Percentiles rank a stretch among this genome's conserved stretches.
Conservation (phyloP, 1,140 invertebrate species). For the Nilaparvata lugens region DNA sequence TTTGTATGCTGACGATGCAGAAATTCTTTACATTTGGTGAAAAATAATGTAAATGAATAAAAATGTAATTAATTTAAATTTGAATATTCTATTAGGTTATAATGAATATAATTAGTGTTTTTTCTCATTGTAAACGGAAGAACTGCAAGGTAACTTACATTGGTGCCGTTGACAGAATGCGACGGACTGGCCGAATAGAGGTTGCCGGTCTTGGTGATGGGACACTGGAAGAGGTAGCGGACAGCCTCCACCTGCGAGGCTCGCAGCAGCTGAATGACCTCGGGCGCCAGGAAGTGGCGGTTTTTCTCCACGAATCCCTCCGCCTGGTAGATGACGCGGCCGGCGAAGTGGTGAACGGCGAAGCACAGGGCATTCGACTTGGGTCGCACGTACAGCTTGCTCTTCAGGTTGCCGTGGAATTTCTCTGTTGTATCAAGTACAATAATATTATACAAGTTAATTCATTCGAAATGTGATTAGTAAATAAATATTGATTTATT, state of each 20-base stretch:
- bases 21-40: too few relatives aligned
- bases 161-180: constrained; percentile 6
- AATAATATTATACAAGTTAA: too few relatives aligned
- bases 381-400: constrained; percentile 63
- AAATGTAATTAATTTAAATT: too few relatives aligned
- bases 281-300: constrained; percentile 68
- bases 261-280: constrained; percentile 67
- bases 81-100: too few relatives aligned
- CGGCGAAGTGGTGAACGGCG: constrained; percentile 65
- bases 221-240: constrained; percentile 67
- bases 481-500: too few relatives aligned
- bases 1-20: too few relatives aligned
- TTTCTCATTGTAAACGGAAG: too few relatives aligned
- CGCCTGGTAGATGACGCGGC: constrained; percentile 67
- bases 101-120: too few relatives aligned
- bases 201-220: constrained; percentile 72
- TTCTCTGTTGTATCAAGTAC: constrained; percentile 60
- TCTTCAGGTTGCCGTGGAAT: constrained; percentile 70
- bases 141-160: constrained; percentile 7
- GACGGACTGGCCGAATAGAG: constrained; percentile 45
- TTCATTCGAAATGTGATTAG: too few relatives aligned
- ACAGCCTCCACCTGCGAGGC: constrained; percentile 62
- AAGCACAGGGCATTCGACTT: constrained; percentile 67
- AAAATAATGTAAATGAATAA: too few relatives aligned
- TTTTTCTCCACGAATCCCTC: constrained; percentile 76